Base-by-base conservation (phyloP, 2,797 vertebrate species). In the Lacerta viridis region DNA sequence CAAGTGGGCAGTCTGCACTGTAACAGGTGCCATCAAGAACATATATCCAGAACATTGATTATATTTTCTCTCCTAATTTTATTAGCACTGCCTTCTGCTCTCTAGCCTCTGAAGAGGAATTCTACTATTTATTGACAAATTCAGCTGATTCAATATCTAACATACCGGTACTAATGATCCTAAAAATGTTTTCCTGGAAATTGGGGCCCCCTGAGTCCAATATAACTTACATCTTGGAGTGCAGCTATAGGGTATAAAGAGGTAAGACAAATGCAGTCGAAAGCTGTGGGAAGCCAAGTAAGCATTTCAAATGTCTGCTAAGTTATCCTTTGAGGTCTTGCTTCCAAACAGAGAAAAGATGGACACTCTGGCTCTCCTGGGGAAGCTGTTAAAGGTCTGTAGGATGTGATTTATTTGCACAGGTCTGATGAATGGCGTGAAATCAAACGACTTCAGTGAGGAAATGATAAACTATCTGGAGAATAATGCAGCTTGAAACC, bases 401-500 rank as follows among this genome's bases (percentile, higher is more conserved):
- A 85, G 89, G 91, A 93, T 92, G 84, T 93, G 92, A 95, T 96
- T 96, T 95, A 95, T 96, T 96, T 94, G 86, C 59, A 86, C 23
- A 90, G 36, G 80, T 87, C 90, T 95, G 91, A 94, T 88, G 93
- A 94, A 95, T 92, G 76, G 78, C 69, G 94, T 94, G 66, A 92
- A 92, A 89, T 93, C 82, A 92, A 93, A 94, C 66, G 29, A 83
- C 64, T 92, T 33, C 75, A 82, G 86, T 66, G 80, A 85, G 88
- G 91, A 95, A 96, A 95, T 95, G 90, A 96, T 94, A 93, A 95
- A 95, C 94, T 95, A 95, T 93, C 92, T 94, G 85, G 43, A 86
- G 41, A 64, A 92, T 95, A 95, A 85, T 87, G 71, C 68, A 87
- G 74, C 92, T 92, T 93, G 93, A 95, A 96, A 93, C 90, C 89